Base-by-base conservation (phyloP, 2,888 invertebrate species). In the Diadromus collaris region DNA sequence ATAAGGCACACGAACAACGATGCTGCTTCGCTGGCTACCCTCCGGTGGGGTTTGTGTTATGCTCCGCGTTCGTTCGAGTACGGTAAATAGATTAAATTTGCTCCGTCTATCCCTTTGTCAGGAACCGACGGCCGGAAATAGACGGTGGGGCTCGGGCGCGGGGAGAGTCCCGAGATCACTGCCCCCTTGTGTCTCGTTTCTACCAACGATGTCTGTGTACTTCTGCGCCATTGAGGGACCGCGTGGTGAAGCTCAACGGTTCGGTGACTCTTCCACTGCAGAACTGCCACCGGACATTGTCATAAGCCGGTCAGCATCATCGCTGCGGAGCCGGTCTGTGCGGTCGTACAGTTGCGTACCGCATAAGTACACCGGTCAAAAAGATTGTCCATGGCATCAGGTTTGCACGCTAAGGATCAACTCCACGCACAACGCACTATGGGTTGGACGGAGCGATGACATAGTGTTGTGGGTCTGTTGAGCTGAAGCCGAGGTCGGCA, bases 11-110 rank as follows among this genome's bases (percentile, higher is more conserved):
- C 27, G 24, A 24, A 54, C 54, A 27, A 21, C 21, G 10, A 54
- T n/a, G n/a, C n/a, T 44, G 73, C 58, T 65, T 67, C 68, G 46
- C 56, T 63, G 68, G 16, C 64, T 61, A 69, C 44, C 67, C 60
- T 63, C 60, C 56, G 38, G 64, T 16, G 13, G 74, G 41, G 58
- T 67, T 65, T 48, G 58, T 44, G 41, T 29, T 38, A 58, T 60
- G 65, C 64, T 64, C 69, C 63, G 64, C 64, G 41, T 68, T 76
- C 64, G 76, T 72, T 82, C 54, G 79, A 71, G 81, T 73, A 85
- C 84, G 85, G 86, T 88, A 87, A 89, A 87, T 86, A 86, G 87
- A 86, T 85, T 87, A 88, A 87, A 86, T 87, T 88, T 82, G 83
- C 85, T 85, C 80, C 76, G 81, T 84, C 84, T 84, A 78, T 81